Evolutionary conservation across 2,797 vertebrate genomes (phyloP), one percentile per base, ranked within the genome.

Genomic region (Monodelphis domestica): DNA sequence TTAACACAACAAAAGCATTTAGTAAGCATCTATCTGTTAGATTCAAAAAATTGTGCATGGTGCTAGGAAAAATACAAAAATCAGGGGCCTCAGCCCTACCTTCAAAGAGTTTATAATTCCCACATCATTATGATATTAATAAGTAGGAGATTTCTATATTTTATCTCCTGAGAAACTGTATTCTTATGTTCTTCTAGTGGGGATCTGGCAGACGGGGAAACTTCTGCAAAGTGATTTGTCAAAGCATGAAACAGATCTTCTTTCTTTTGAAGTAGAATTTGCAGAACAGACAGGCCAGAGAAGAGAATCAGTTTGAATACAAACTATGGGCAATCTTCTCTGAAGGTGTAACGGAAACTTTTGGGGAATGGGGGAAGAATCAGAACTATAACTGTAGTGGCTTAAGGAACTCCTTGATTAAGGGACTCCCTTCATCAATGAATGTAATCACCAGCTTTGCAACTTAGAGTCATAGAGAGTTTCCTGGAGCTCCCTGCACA

Each of bases 21-120:
- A 63, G 12, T 63, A 63, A 63, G 4, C 59, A 30, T 53, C 51
- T 5, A 1, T 29, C 29, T 59, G 33, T 90, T 90, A 51, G 12
- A 3, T 59, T 45, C 28, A 1, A 14, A 30, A 7, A 29, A 88
- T 54, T 1, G 3, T 45, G 0, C 4, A 55, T 63, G 53, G n/a
- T 90, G 59, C 33, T 59, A 21, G 59, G 89, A 29, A 10, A 92
- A 84, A 90, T 4, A 59, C 21, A 9, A n/a, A 96, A 91, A 78
- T 15, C 24, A 15, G 29, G 1, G 2, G 9, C 7, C 24, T n/a
- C n/a, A n/a, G n/a, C n/a, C n/a, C n/a, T 63, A 0, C 38, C 54
- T 1, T 15, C 57, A 89, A 89, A 2, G 28, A 78, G 5, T 2
- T 54, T 11, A 57, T 59, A 57, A 38, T 89, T 54, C 91, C 53